Evolutionary conservation across 2,113 vertebrate genomes (phyloP), one percentile per base, ranked within the genome.

Genomic region (Pachycephala philippinensis): DNA sequence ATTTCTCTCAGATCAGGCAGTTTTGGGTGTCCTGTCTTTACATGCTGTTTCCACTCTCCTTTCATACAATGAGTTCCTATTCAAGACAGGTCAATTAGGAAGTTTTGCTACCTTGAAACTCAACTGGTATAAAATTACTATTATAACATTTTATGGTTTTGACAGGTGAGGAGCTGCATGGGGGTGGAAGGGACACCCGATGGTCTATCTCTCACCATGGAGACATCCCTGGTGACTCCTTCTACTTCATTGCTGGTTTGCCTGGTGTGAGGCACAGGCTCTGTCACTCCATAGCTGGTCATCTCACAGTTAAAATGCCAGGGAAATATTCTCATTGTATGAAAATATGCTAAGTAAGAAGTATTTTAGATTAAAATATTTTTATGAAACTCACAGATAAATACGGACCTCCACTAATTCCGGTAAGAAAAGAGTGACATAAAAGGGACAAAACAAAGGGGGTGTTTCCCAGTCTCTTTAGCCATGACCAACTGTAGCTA

Each of bases 191-290:
- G 97, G 91, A 89, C 60, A 57, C 91, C 96, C 31, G 65, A 97
- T 94, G 98, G 98, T 79, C 97, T 98, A 31, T 98, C 98, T 10
- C 97, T 96, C 98, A 99, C 86, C 98, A 98, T 52, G 98, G 98
- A 96, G 98, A 98, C 54, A 98, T 99, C 92, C 98, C 98, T 42
- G 97, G 99, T 37, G 99, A 99, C 92, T 99, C 98, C 95, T 99
- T 99, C 90, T 99, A 98, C 92, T 99, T 99, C 93, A 95, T 98
- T 94, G 97, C 98, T 77, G 98, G 83, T 22, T 97, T 99, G 30
- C 98, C 98, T 92, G 96, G 99, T 13, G 89, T 98, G 83, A 99
- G 98, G 94, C 98, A 98, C 57, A 98, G 98, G 33, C 14, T 88
- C 78, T 69, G 37, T 65, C 39, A 47, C 37, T 70, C 35, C 13